Base-by-base conservation (phyloP, 2,113 vertebrate genomes). In the Prunella himalayana region DNA sequence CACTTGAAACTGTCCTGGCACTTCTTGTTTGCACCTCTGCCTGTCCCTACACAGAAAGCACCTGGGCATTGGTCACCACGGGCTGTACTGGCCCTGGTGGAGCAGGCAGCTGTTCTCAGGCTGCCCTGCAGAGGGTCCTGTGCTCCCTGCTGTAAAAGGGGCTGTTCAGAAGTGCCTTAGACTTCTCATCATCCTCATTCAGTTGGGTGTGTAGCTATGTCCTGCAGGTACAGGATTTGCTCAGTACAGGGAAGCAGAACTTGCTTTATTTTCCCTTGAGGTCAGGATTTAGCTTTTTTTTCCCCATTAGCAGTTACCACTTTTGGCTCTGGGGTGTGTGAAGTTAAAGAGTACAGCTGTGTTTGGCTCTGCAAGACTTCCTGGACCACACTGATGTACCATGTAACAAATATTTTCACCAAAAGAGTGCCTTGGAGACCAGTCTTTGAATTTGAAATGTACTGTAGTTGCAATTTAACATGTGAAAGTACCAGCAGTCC, bases 171-270 rank as follows among this genome's bases (percentile, higher is more conserved):
- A 42, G 6, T 39, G 28, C 41, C 25, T 54, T 14, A 10, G 25
- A 6, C 21, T 54, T 44, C 44, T 47, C 19, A 1, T 39, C 6
- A 5, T 28, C 11, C 28, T 16, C 12, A 12, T 64, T 56, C 56
- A 24, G 1, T 28, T 71, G 5, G 5, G 0, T 56, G 30, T 51
- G 63, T 56, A 19, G 0, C 42, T 88, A 0, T 59, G 6, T 49
- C 79, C 50, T 45, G 39, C 23, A 75, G 41, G 15, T 31, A 7
- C 31, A 61, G 45, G 33, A 14, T 45, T 51, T 73, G 77, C 12
- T 65, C 87, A 44, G 1, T 24, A 19, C 31, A 39, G 70, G 53
- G 49, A 53, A 49, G 27, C 49, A 33, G 61, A 89, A 23, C 37
- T 65, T 71, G 53, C 19, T 80, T 59, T 50, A 7, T 86, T 86